phyloP scores from a whole-genome alignment of 2,113 vertebrate genomes.

The Sus scrofa region DNA sequence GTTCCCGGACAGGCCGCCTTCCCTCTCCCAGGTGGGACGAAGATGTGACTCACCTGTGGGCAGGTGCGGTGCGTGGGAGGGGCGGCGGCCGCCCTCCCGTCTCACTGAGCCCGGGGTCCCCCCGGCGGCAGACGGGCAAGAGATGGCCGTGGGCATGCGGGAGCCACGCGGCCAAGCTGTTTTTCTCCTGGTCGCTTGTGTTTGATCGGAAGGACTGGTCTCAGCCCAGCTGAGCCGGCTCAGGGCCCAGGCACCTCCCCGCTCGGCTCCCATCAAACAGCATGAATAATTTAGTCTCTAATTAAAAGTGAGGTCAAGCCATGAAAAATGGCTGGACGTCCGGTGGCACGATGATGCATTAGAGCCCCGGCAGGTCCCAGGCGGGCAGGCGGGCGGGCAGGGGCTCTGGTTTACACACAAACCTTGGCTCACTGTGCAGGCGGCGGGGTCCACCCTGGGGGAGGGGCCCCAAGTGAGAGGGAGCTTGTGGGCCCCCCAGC shows the following conservation, averaged over 20 bases:
- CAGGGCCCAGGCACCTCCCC: constrained; percentile 83
- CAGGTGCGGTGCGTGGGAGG: no score
- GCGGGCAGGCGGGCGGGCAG: constrained; percentile 80
- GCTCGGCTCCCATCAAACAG: constrained; percentile 87
- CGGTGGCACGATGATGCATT: constrained; percentile 84
- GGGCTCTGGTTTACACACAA: constrained; percentile 68
- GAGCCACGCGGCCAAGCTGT: constrained; percentile 84
- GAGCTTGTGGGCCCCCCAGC: not conserved
- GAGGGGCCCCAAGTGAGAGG: accelerated
- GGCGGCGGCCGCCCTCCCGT: no score
- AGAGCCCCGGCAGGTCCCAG: constrained; percentile 83
- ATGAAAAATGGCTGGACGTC: constrained; percentile 90
- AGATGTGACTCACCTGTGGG: not conserved
- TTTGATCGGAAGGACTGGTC: constrained; percentile 87
- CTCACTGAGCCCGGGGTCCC: constrained; percentile 67
- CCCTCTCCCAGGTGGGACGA: not conserved
- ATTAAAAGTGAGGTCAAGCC: constrained; percentile 95
- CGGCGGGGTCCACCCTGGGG: not conserved
- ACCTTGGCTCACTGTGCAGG: accelerated
- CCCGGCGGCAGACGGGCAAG: not conserved
- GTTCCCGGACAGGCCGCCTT: not conserved
- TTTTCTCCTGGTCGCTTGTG: constrained; percentile 85
- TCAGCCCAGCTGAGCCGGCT: constrained; percentile 80
- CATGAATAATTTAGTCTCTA: constrained; percentile 94
- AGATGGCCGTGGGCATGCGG: constrained; percentile 79